Conservation (phyloP, 1,140 invertebrate species). For the Dendrolimus punctatus region DNA sequence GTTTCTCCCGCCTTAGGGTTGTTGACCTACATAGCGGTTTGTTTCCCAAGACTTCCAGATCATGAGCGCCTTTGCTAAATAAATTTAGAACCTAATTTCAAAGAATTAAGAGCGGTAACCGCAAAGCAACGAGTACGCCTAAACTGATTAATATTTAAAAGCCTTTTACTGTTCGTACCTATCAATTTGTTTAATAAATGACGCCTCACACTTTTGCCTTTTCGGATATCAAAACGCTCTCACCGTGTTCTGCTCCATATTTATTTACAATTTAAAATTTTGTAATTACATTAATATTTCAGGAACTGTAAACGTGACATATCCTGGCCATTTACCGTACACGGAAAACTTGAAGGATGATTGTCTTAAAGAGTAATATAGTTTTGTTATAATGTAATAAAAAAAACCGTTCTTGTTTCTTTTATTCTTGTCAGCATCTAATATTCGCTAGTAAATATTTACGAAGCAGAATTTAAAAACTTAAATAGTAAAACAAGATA, state of each 20-base stretch:
- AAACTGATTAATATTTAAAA: conserved; percentile 23
- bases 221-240: conserved; percentile 5
- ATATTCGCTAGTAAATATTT: too few relatives aligned
- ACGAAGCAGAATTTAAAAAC: too few relatives aligned
- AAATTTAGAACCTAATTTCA: conserved; percentile 15
- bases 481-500: too few relatives aligned
- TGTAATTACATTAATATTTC: too few relatives aligned
- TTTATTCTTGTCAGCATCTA: too few relatives aligned
- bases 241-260: neutral
- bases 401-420: too few relatives aligned
- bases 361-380: too few relatives aligned
- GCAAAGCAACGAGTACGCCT: conserved; percentile 1
- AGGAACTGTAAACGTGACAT: too few relatives aligned
- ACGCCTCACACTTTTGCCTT: conserved; percentile 13
- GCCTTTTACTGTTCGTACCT: conserved; percentile 21
- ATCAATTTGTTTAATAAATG: conserved; percentile 28
- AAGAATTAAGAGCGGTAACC: conserved; percentile 11
- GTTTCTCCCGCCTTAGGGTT: conserved; percentile 15
- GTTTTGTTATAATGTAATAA: too few relatives aligned
- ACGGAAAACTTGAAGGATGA: too few relatives aligned
- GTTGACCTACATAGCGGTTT: conserved; percentile 28
- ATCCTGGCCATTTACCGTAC: too few relatives aligned
- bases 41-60: conserved; percentile 19
- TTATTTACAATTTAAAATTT: too few relatives aligned
- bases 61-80: conserved; percentile 12